These are phyloP conservation scores for Gephyroberyx darwinii DNA, from an alignment of 2,797 vertebrate species.

Conservation along the genomic window DNA sequence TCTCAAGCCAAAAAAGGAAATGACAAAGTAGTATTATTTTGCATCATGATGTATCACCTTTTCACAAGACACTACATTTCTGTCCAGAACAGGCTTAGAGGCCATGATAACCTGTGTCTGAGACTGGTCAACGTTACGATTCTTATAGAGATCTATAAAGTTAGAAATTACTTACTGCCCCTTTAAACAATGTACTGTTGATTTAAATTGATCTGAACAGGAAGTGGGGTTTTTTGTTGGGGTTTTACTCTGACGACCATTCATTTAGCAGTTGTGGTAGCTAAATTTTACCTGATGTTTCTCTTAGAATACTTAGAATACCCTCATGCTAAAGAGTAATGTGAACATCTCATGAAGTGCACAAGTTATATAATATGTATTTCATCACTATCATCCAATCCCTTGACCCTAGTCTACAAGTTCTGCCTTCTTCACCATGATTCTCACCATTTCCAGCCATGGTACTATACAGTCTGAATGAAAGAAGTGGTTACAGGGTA, in stretches of 20 bases:
- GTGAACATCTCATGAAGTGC: background rate
- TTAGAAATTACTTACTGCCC: too few relatives aligned
- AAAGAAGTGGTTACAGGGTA: constrained; percentile 97
- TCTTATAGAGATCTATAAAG: too few relatives aligned
- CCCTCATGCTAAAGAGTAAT: background rate
- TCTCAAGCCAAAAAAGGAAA: too few relatives aligned
- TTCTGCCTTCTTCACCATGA: background rate
- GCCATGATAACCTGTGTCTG: too few relatives aligned
- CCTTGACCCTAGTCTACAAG: background rate
- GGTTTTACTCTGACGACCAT: background rate
- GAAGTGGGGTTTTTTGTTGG: background rate
- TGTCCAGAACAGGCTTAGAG: too few relatives aligned
- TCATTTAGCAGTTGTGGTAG: background rate
- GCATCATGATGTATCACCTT: too few relatives aligned
- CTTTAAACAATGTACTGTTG: background rate
- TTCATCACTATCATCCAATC: background rate
- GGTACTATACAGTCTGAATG: constrained; percentile 98
- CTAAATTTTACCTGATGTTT: background rate
- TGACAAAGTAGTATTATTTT: too few relatives aligned
- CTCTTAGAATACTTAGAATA: constrained; percentile 11
- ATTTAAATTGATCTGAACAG: too few relatives aligned
- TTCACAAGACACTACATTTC: too few relatives aligned
- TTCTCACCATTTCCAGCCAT: constrained; percentile 96
- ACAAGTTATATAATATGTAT: too few relatives aligned
- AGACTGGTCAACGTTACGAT: too few relatives aligned